Evolutionary conservation across 2,888 invertebrate genomes (phyloP).

Genomic region (Troides oblongomaculatus): DNA sequence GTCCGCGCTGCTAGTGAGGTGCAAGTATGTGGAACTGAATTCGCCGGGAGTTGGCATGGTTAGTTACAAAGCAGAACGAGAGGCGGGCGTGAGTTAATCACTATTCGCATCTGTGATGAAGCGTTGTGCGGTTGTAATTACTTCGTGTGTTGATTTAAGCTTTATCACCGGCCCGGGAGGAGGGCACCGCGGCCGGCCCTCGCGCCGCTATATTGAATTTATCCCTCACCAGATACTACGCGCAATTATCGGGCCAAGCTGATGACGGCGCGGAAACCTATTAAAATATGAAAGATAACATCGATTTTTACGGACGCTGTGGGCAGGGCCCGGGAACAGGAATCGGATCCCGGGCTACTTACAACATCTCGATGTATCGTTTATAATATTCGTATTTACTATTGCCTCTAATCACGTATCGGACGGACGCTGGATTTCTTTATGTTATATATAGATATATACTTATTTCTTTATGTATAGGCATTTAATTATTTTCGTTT

Average conservation of each 20-base stretch:
- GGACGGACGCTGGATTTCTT: slow-evolving; percentile 69
- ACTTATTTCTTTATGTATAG: slow-evolving; percentile 56
- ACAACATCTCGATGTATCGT: slow-evolving; percentile 52
- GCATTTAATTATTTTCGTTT: slow-evolving; percentile 52
- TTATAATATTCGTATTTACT: slow-evolving; percentile 70
- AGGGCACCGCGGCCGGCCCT: slow-evolving; percentile 48
- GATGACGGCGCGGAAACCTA: slow-evolving; percentile 77
- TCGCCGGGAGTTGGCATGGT: slow-evolving; percentile 15
- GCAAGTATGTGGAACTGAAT: slow-evolving; percentile 3
- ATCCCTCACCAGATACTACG: slow-evolving; percentile 55
- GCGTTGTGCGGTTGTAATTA: slow-evolving; percentile 75
- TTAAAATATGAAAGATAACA: slow-evolving; percentile 78
- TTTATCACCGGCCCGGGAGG: slow-evolving; percentile 63
- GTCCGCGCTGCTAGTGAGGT: no score
- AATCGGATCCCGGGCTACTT: slow-evolving; percentile 64
- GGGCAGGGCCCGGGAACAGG: slow-evolving; percentile 71
- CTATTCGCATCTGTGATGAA: slow-evolving; percentile 74
- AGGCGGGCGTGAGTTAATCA: slow-evolving; percentile 68
- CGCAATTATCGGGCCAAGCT: slow-evolving; percentile 68
- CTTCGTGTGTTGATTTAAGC: slow-evolving; percentile 78
- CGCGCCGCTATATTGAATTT: slow-evolving; percentile 66
- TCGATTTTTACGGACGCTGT: slow-evolving; percentile 72
- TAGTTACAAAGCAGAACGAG: slow-evolving; percentile 42
- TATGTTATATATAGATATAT: no score
- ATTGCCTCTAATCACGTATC: slow-evolving; percentile 76